phyloP scores from a whole-genome alignment of 2,888 invertebrate species.

The Sussaba pulchella region DNA sequence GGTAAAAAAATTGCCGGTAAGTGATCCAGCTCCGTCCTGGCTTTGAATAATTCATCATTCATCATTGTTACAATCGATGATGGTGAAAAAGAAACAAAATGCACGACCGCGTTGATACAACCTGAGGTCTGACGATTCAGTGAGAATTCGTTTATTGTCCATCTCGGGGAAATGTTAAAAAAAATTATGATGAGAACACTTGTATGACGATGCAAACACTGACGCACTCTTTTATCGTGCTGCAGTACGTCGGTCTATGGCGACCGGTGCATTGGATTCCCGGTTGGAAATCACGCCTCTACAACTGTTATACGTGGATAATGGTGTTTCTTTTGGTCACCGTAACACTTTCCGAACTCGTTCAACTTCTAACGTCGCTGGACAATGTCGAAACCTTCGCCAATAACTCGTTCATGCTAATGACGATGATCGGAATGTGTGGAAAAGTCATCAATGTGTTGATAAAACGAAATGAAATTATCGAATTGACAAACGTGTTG shows the following conservation, averaged over 20 bases:
- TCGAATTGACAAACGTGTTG: constrained; percentile 26
- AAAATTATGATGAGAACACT: too few relatives aligned
- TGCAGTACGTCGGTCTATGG: constrained; percentile 48
- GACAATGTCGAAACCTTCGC: constrained; percentile 44
- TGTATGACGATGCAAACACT: constrained; percentile 20
- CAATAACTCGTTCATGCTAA: constrained; percentile 54
- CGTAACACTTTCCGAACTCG: constrained; percentile 42
- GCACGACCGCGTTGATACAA: too few relatives aligned
- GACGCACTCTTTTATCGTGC: background rate
- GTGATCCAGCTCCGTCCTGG: background rate
- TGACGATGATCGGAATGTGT: constrained; percentile 58
- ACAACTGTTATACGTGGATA: constrained; percentile 41
- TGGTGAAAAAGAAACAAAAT: too few relatives aligned
- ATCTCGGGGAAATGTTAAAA: too few relatives aligned
- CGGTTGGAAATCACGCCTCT: constrained; percentile 49
- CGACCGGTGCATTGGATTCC: constrained; percentile 47
- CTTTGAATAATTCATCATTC: too few relatives aligned
- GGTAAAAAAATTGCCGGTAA: background rate
- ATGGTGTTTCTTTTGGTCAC: constrained; percentile 29
- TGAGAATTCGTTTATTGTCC: too few relatives aligned
- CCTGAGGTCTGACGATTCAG: too few relatives aligned
- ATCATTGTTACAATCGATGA: too few relatives aligned
- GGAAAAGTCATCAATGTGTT: constrained; percentile 56
- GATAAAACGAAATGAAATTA: constrained; percentile 53
- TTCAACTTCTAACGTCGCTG: constrained; percentile 31